Evolutionary conservation across 2,888 invertebrate genomes (phyloP).

Genomic region (Germaria angustata): DNA sequence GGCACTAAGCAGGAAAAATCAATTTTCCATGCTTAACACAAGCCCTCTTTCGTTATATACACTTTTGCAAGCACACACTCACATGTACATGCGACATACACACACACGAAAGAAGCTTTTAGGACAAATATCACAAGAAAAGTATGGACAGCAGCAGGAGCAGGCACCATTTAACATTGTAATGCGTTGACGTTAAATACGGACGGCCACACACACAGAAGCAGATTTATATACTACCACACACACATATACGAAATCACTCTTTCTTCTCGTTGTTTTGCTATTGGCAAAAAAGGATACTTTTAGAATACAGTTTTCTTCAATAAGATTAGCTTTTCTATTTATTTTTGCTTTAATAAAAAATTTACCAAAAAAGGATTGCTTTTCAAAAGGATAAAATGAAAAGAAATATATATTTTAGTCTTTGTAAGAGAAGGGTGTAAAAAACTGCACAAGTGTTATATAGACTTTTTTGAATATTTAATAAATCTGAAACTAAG

Average conservation of each 20-base stretch:
- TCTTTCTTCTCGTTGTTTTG: slow-evolving; percentile 15
- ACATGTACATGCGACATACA: not conserved
- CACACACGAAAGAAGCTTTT: slow-evolving; percentile 37
- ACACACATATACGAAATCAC: not conserved
- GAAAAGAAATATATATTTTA: slow-evolving; percentile 67
- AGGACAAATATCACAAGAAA: slow-evolving; percentile 5
- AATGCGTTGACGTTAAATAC: slow-evolving; percentile 40
- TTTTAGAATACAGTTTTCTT: slow-evolving; percentile 43
- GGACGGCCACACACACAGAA: slow-evolving; percentile 5
- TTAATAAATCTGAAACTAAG: not conserved
- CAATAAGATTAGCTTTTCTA: slow-evolving; percentile 3
- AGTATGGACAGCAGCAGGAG: slow-evolving; percentile 5
- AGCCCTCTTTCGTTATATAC: slow-evolving; percentile 37
- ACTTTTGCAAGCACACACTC: slow-evolving; percentile 28
- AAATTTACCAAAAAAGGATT: slow-evolving; percentile 59
- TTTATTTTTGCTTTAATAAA: not conserved
- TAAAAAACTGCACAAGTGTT: slow-evolving; percentile 18
- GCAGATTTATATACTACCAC: not conserved
- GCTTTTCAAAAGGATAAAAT: slow-evolving; percentile 53
- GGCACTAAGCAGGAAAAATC: slow-evolving; percentile 77
- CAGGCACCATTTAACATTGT: slow-evolving; percentile 25
- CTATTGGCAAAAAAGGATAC: slow-evolving; percentile 26
- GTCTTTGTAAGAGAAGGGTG: not conserved
- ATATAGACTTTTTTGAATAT: slow-evolving; percentile 40
- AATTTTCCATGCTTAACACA: slow-evolving; percentile 75